Base-by-base conservation (phyloP, 2,797 vertebrate genomes). In the Phylloscopus collybita region DNA sequence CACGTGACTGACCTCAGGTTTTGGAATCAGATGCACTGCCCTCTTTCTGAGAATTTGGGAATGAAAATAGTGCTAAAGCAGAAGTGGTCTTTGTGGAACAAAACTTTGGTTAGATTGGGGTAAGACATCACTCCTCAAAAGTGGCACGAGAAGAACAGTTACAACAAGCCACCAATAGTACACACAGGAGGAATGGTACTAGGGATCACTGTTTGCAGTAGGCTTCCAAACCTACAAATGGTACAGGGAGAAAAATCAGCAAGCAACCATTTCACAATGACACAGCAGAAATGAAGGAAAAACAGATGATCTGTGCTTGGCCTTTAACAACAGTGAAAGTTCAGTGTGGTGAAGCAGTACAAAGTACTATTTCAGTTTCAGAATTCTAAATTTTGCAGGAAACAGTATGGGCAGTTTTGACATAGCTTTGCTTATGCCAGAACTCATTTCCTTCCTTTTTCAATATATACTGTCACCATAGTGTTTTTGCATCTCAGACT, bases 171-270 rank as follows among this genome's bases (percentile, higher is more conserved):
- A 98, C 97, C 94, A n/a, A 65, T 96, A 97, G 90, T 88, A 97
- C 88, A 97, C 95, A 96, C 75, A 91, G 85, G 95, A 97, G 94
- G 94, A 96, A 96, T 59, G 81, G 87, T 79, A 90, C 92, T 85
- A 97, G 92, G 89, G 88, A 95, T 95, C 96, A 96, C 72, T 97
- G 92, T 93, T 93, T 93, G 95, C 96, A 92, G 95, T 97, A 93
- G 96, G 96, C 96, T 96, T 98, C 97, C 97, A 96, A 93, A 98
- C 98, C 98, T 99, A 98, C 98, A 98, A 98, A 98, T 95, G 98
- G 98, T 97, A 98, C 97, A 98, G 97, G 97, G 98, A 98, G 98
- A 97, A 98, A 98, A 97, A 94, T 98, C 97, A 98, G 98, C 98
- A 98, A 97, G 98, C 97, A 98, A 98, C 96, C 93, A 92, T 97